A percentile compares a stretch with the other conserved stretches of the same genome.
phyloP scores from a whole-genome alignment of 2,888 invertebrate genomes.

The Phania funesta region DNA sequence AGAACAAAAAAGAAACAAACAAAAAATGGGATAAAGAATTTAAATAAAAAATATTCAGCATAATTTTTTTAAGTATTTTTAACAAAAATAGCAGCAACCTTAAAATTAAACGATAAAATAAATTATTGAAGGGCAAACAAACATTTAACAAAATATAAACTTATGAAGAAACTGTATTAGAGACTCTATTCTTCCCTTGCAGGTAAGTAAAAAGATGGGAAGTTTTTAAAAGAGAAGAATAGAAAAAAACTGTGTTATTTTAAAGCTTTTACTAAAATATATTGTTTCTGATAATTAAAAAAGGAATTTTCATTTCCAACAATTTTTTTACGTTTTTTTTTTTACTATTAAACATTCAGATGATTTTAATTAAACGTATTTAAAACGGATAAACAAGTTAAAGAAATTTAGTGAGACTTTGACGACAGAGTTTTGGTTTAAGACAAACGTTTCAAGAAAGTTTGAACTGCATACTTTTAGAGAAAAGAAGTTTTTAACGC shows the following conservation, averaged over 20 bases:
- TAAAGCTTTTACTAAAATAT: constrained; percentile 22
- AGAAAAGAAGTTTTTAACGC: constrained; percentile 32
- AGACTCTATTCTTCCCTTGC: constrained; percentile 24
- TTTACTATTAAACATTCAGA: constrained; percentile 63
- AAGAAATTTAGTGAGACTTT: constrained; percentile 42
- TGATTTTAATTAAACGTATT: constrained; percentile 53
- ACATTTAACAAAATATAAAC: no score
- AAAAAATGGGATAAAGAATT: constrained; percentile 27
- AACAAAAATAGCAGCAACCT: constrained; percentile 67
- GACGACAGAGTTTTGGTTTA: constrained; percentile 36
- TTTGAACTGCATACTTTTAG: constrained; percentile 25
- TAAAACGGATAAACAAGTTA: constrained; percentile 27
- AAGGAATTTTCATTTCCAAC: constrained; percentile 62
- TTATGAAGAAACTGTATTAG: not conserved
- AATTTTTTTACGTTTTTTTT: constrained; percentile 39
- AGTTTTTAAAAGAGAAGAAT: not conserved
- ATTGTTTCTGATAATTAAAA: constrained; percentile 17
- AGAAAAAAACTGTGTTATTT: constrained; percentile 38
- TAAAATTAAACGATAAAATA: not conserved
- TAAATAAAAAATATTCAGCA: constrained; percentile 15
- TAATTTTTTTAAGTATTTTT: constrained; percentile 31
- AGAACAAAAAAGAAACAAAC: constrained; percentile 45
- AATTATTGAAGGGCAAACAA: not conserved
- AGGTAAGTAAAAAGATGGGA: not conserved
- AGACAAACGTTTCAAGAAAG: constrained; percentile 48